phyloP scores from a whole-genome alignment of 2,113 vertebrate species.

The Lipophrys pholis region DNA sequence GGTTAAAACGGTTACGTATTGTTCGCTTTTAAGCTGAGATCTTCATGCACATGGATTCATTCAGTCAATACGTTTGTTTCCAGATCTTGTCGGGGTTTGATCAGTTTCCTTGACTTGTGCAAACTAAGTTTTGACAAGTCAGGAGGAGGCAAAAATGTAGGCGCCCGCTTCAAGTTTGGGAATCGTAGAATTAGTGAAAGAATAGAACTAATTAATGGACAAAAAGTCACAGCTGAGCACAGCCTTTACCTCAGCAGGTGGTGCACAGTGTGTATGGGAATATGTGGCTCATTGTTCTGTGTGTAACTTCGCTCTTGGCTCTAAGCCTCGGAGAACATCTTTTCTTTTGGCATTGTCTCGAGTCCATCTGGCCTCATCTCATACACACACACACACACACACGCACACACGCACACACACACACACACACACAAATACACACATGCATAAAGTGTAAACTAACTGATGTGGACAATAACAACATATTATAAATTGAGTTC shows the following conservation, averaged over 20 bases:
- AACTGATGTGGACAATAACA: slow-evolving; percentile 14
- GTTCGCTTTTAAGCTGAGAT: too few species aligned
- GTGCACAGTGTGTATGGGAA: not conserved
- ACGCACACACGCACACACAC: too few species aligned
- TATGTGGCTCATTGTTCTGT: slow-evolving; percentile 7
- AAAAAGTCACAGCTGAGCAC: not conserved
- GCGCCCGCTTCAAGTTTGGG: too few species aligned
- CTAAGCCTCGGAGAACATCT: slow-evolving; percentile 28
- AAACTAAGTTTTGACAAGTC: not conserved
- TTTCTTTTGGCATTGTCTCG: slow-evolving; percentile 27
- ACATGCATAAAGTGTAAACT: not conserved
- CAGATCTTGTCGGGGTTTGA: not conserved
- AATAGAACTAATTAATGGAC: not conserved
- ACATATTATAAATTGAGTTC: slow-evolving; percentile 1
- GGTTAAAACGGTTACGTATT: not conserved
- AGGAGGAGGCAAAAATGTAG: too few species aligned
- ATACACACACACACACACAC: not conserved
- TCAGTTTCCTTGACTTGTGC: not conserved
- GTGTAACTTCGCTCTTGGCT: slow-evolving; percentile 13
- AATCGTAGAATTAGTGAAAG: too few species aligned
- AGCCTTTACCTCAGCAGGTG: not conserved
- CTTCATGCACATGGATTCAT: too few species aligned
- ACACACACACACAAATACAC: too few species aligned
- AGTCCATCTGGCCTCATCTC: slow-evolving; percentile 50
- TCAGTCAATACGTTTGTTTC: too few species aligned